phyloP scores from a whole-genome alignment of 2,113 vertebrate species.

The Myocastor coypus region DNA sequence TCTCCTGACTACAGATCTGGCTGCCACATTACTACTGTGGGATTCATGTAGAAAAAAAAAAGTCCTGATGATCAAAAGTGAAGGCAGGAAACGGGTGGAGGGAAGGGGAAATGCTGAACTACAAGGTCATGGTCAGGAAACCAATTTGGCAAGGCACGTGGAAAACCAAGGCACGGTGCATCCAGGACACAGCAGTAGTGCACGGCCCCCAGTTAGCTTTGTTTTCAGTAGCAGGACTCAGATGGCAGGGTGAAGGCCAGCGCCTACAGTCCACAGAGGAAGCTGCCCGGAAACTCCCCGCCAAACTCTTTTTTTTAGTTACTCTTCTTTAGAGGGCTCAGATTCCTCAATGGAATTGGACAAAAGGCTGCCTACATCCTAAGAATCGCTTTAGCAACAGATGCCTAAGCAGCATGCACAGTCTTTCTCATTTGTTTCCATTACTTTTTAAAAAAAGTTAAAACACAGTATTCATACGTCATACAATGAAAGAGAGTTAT shows the following conservation, averaged over 20 bases:
- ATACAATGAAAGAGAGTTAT: constrained; percentile 56
- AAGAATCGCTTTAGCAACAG: constrained; percentile 24
- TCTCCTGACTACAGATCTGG: constrained; percentile 37
- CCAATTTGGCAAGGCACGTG: constrained; percentile 84
- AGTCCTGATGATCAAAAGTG: constrained; percentile 76
- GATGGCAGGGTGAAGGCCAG: constrained; percentile 75
- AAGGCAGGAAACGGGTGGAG: constrained; percentile 87
- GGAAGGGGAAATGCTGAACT: constrained; percentile 82
- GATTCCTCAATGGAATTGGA: constrained; percentile 1
- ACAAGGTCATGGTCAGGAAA: constrained; percentile 86
- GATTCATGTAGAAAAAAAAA: constrained; percentile 70
- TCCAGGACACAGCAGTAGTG: constrained; percentile 65
- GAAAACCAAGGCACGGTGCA: constrained; percentile 84
- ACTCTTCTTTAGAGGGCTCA: neutral
- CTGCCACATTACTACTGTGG: constrained; percentile 67
- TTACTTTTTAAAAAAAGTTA: constrained; percentile 51
- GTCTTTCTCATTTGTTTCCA: constrained; percentile 34
- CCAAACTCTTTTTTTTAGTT: constrained; percentile 32
- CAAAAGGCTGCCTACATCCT: neutral
- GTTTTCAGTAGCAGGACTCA: constrained; percentile 76
- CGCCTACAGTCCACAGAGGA: constrained; percentile 48
- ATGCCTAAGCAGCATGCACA: neutral
- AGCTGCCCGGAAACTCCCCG: constrained; percentile 15
- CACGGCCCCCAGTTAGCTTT: constrained; percentile 66
- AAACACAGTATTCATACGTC: constrained; percentile 5